Evolutionary conservation across 2,113 vertebrate genomes (phyloP).

Genomic region (Gallinago media): DNA sequence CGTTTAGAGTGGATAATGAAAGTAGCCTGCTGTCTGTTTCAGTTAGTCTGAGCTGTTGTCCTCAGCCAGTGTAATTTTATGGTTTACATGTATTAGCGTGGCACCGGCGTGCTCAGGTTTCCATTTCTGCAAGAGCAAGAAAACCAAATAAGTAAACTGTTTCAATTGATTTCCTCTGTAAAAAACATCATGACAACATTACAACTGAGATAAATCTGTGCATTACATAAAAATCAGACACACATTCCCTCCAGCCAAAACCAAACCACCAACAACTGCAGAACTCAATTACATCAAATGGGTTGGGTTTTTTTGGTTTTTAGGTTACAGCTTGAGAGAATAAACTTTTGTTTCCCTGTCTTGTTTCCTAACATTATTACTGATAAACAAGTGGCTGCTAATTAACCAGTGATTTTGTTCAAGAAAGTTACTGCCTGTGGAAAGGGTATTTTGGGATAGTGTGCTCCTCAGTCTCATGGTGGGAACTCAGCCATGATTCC

Average conservation of each 20-base stretch:
- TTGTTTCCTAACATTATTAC: not conserved
- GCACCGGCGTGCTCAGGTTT: not conserved
- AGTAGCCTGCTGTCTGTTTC: not conserved
- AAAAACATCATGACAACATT: not conserved
- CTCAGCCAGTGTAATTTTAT: not conserved
- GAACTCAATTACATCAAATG: not conserved
- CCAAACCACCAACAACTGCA: not conserved
- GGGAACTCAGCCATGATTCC: not conserved
- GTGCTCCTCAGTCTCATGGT: accelerated
- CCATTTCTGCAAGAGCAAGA: not conserved
- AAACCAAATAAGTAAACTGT: not conserved
- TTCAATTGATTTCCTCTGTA: conserved; percentile 18
- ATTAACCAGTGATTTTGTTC: not conserved
- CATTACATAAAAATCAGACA: not conserved
- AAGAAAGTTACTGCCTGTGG: not conserved
- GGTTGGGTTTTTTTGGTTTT: not conserved
- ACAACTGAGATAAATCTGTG: not conserved
- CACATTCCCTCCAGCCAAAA: not conserved
- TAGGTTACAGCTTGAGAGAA: not conserved
- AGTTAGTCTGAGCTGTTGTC: not conserved
- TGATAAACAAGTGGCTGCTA: not conserved
- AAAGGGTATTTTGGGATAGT: not conserved
- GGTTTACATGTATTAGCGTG: not conserved
- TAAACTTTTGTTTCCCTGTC: not conserved
- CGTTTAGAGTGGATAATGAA: not conserved